Evolutionary conservation across 2,888 invertebrate species (phyloP), one percentile per base, ranked within the genome.

Genomic region (Epistrophe eligans): DNA sequence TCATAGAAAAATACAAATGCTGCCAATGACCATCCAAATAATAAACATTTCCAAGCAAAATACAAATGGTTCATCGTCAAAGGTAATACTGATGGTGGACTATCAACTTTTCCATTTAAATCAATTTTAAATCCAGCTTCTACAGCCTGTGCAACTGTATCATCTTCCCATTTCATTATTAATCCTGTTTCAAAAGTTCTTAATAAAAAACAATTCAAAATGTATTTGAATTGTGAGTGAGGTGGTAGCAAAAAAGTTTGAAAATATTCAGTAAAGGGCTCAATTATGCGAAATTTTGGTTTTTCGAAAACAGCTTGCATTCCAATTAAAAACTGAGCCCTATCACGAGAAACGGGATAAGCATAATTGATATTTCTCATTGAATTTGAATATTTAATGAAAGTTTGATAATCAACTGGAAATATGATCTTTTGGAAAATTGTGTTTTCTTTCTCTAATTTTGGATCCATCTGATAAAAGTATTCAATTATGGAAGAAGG

Each of bases 211-310:
- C 1, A 57, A 28, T 57, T 28, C 4, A 84, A 24, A n/a, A 57
- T 79, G 6, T 71, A 70, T 9, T 24, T 43, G 28, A 79, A 84
- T 0, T 55, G 74, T 10, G 79, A 84, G 40, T 74, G 45, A 3
- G 15, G 35, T 19, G 32, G 1, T n/a, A 84, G 24, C 0, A 84
- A 0, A 15, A 71, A 79, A 11, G 48, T 19, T 55, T 62, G 45
- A 57, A 11, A 15, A 60, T 24, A 40, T 2, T 71, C 0, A 11
- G n/a, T 1, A 15, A 5, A 5, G 24, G 10, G 4, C 38, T 38
- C 4, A 62, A 73, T 9, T 9, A 50, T 58, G n/a, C 45, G 70
- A 70, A 79, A 84, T 8, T 0, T 0, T 0, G 79, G 74, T 57
- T 57, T 17, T 3, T n/a, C 15, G 0, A 28, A 55, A 0, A 8